Percentiles rank a stretch among this genome's conserved stretches.
These are phyloP conservation scores for Sepioteuthis lessoniana DNA, from an alignment of 2,888 invertebrate genomes.

Conservation along the genomic window DNA sequence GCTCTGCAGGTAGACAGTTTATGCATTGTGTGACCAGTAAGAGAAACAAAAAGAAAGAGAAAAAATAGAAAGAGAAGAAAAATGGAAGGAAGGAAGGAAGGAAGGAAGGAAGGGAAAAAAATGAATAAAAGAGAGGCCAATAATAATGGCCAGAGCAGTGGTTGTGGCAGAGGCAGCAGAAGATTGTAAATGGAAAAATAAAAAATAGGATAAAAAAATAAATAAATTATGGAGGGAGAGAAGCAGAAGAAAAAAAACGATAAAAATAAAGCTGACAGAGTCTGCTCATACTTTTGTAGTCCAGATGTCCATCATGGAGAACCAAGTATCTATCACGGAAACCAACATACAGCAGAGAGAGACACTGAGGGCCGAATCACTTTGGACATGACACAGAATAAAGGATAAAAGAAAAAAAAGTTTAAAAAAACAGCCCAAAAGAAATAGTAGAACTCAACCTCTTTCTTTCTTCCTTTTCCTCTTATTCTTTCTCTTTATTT, in stretches of 20 bases:
- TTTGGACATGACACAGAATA: conserved; percentile 9
- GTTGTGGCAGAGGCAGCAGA: background rate
- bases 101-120: background rate
- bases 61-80: background rate
- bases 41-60: background rate
- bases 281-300: background rate
- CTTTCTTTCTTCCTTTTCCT: background rate
- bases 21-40: background rate
- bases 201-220: too few relatives aligned
- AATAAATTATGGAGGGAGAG: too few relatives aligned
- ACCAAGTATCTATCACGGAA: conserved; percentile 33
- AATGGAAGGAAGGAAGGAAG: background rate
- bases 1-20: conserved; percentile 16
- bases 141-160: conserved; percentile 10
- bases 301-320: background rate
- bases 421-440: background rate
- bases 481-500: background rate
- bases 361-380: conserved; percentile 33
- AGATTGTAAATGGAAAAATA: background rate
- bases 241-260: background rate
- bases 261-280: background rate
- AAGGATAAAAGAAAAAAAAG: background rate
- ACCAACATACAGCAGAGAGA: background rate
- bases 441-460: background rate
- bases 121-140: background rate